These are phyloP conservation scores for Upupa epops DNA, from an alignment of 2,113 vertebrate genomes.

Conservation along the genomic window DNA sequence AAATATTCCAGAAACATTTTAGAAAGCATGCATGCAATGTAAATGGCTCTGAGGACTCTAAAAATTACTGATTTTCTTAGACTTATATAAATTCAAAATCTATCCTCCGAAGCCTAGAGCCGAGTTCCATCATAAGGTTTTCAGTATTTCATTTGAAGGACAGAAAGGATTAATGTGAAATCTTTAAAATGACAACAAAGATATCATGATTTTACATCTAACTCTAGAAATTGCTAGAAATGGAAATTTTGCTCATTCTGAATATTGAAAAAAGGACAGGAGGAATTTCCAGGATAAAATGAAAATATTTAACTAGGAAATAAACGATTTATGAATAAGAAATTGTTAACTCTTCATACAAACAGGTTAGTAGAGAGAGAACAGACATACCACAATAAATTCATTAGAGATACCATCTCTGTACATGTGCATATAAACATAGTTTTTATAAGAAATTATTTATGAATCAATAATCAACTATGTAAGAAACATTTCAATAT, in stretches of 20 bases:
- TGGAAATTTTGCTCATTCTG: not conserved
- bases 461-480: not conserved
- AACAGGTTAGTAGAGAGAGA: not conserved
- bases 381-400: not conserved
- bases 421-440: not conserved
- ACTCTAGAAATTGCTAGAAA: not conserved
- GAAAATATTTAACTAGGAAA: not conserved
- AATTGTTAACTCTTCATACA: not conserved
- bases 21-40: not conserved
- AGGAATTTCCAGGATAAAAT: not conserved
- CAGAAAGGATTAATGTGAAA: not conserved
- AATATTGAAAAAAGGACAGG: not conserved
- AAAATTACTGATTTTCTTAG: not conserved
- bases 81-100: not conserved
- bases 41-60: not conserved
- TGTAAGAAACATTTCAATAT: not conserved
- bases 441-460: not conserved
- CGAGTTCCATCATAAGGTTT: not conserved
- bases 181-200: not conserved
- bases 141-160: not conserved
- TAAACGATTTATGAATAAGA: not conserved
- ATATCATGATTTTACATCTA: not conserved
- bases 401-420: not conserved
- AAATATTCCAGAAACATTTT: not conserved
- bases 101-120: not conserved